Conservation (phyloP, 2,797 vertebrate species). For the Cheirogaleus major region DNA sequence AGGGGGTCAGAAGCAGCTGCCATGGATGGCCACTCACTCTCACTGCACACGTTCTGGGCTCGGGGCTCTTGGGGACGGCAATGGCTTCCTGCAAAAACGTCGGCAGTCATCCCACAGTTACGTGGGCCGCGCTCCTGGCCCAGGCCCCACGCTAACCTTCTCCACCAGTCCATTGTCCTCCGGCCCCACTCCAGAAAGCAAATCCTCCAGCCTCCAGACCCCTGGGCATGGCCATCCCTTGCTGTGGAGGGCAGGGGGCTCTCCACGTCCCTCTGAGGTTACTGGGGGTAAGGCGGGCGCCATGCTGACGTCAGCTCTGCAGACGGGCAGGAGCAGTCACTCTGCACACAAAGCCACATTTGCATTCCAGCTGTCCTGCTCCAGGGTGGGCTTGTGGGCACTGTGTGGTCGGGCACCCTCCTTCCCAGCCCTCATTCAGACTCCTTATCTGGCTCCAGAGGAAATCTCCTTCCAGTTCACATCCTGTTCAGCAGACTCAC, state of each 20-base stretch:
- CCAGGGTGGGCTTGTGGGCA: neutral
- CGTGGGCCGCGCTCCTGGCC: neutral
- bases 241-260: neutral
- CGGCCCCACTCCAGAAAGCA: neutral
- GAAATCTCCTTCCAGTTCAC: neutral
- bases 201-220: neutral
- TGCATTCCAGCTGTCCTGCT: rapidly evolving
- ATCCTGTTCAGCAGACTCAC: neutral
- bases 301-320: neutral
- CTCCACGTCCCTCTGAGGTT: neutral
- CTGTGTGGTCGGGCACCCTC: rapidly evolving
- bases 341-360: rapidly evolving
- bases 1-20: neutral
- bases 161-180: neutral
- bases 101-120: neutral
- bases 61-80: neutral
- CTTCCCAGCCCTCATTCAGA: neutral
- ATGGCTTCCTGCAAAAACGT: neutral
- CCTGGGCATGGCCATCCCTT: neutral
- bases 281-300: neutral
- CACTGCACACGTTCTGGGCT: neutral
- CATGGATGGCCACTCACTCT: neutral
- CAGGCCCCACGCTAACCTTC: neutral
- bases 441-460: neutral
- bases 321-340: too few relatives aligned